phyloP scores from a whole-genome alignment of 1,140 invertebrate genomes.

The Pogonognathellus flavescens region DNA sequence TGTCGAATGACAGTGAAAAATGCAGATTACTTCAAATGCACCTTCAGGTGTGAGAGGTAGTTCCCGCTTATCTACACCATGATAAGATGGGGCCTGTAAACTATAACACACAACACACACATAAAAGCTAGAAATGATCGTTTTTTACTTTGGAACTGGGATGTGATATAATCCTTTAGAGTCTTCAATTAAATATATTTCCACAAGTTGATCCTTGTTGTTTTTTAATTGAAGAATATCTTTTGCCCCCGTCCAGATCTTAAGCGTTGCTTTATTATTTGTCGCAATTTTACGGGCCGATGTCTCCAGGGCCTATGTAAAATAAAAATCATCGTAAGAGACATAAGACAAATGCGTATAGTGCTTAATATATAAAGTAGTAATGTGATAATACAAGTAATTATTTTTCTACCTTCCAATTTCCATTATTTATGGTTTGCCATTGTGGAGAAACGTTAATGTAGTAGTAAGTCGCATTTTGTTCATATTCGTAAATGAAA shows the following conservation, averaged over 20 bases:
- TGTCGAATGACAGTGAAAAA: too few species aligned
- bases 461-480: conserved; percentile 73
- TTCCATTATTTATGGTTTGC: conserved; percentile 69
- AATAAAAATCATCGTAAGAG: too few species aligned
- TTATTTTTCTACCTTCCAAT: conserved; percentile 61
- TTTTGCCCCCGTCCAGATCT: conserved; percentile 75
- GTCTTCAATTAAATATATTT: conserved; percentile 71
- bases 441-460: conserved; percentile 74
- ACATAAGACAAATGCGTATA: too few species aligned
- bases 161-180: conserved; percentile 6
- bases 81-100: too few species aligned
- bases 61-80: too few species aligned
- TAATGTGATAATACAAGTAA: neutral
- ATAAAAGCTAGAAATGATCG: too few species aligned
- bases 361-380: too few species aligned
- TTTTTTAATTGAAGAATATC: conserved; percentile 73
- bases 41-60: too few species aligned
- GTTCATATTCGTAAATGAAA: conserved; percentile 70
- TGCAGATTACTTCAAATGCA: too few species aligned
- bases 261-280: conserved; percentile 67
- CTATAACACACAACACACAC: too few species aligned
- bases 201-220: conserved; percentile 69
- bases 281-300: conserved; percentile 45
- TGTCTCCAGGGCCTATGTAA: conserved; percentile 54
- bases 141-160: conserved; percentile 27